These are phyloP conservation scores for Sphaeramia orbicularis DNA, from an alignment of 2,797 vertebrate species.

Conservation along the genomic window DNA sequence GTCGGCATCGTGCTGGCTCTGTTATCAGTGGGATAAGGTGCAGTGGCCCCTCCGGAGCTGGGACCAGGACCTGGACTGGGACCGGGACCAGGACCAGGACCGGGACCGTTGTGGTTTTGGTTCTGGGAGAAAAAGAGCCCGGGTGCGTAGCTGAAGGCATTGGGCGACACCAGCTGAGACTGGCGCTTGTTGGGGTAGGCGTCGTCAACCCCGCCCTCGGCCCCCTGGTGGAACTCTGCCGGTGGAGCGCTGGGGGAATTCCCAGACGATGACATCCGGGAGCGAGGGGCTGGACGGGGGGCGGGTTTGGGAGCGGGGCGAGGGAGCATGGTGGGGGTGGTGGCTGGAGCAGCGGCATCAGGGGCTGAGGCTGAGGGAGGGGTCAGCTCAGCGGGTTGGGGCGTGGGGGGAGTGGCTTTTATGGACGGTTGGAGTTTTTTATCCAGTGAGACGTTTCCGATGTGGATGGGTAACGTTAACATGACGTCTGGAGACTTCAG, in stretches of 20 bases:
- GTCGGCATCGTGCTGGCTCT: slow-evolving; percentile 74
- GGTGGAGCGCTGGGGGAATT: slow-evolving; percentile 89
- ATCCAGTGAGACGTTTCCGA: slow-evolving; percentile 92
- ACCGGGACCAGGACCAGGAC: too few species aligned
- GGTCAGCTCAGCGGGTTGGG: slow-evolving; percentile 6
- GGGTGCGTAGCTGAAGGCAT: slow-evolving; percentile 85
- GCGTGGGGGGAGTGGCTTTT: slow-evolving; percentile 49
- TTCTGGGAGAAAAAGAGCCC: slow-evolving; percentile 86
- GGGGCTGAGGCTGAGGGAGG: slow-evolving; percentile 8
- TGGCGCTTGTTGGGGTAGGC: slow-evolving; percentile 88
- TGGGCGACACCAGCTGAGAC: slow-evolving; percentile 86
- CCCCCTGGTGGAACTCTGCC: slow-evolving; percentile 77
- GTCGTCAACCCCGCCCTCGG: slow-evolving; percentile 53
- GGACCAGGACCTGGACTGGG: too few species aligned
- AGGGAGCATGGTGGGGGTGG: slow-evolving; percentile 44
- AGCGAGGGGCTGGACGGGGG: slow-evolving; percentile 66
- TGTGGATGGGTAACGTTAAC: slow-evolving; percentile 91
- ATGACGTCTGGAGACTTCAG: slow-evolving; percentile 91
- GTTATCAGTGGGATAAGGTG: slow-evolving; percentile 86
- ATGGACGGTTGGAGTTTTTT: slow-evolving; percentile 75
- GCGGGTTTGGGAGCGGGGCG: slow-evolving; percentile 74
- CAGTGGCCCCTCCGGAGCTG: slow-evolving; percentile 81
- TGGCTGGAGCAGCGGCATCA: slow-evolving; percentile 2
- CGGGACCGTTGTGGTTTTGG: slow-evolving; percentile 43
- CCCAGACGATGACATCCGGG: slow-evolving; percentile 65